phyloP scores from a whole-genome alignment of 2,113 vertebrate genomes.

The Carassius auratus region DNA sequence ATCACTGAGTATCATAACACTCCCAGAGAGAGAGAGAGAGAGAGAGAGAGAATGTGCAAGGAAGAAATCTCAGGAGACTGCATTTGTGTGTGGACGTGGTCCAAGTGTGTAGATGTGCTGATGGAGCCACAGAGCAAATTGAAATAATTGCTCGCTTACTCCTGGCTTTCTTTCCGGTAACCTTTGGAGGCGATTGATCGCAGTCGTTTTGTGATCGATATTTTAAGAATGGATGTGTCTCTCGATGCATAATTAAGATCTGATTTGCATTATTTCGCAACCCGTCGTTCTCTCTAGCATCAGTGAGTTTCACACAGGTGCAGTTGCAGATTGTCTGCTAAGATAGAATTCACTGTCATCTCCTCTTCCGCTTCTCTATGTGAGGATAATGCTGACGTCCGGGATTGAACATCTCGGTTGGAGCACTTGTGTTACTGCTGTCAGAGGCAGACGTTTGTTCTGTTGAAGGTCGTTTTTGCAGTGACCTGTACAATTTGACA shows the following conservation, averaged over 20 bases:
- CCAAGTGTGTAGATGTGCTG: background rate
- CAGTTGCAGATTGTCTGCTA: background rate
- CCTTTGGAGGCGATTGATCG: constrained; percentile 62
- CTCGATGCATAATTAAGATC: background rate
- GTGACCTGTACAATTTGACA: constrained; percentile 58
- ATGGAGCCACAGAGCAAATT: constrained; percentile 21
- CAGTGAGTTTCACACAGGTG: background rate
- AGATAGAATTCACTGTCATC: background rate
- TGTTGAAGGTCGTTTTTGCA: constrained; percentile 24
- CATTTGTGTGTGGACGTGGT: background rate
- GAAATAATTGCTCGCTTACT: constrained; percentile 48
- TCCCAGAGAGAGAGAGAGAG: constrained; percentile 23
- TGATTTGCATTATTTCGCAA: background rate
- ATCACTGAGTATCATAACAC: background rate
- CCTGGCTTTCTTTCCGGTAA: constrained; percentile 57
- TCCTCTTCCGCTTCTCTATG: background rate
- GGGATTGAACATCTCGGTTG: constrained; percentile 21
- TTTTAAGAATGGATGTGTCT: constrained; percentile 3
- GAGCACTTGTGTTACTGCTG: constrained; percentile 39
- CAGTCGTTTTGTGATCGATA: constrained; percentile 42
- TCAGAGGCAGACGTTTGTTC: constrained; percentile 22
- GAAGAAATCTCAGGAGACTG: constrained; percentile 26
- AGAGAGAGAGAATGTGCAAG: background rate
- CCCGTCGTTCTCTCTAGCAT: background rate
- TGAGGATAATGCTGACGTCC: constrained; percentile 14